Percentiles rank a stretch among this genome's conserved stretches.
These are phyloP conservation scores for Pyrgus malvae DNA, from an alignment of 2,888 invertebrate species.

Conservation along the genomic window DNA sequence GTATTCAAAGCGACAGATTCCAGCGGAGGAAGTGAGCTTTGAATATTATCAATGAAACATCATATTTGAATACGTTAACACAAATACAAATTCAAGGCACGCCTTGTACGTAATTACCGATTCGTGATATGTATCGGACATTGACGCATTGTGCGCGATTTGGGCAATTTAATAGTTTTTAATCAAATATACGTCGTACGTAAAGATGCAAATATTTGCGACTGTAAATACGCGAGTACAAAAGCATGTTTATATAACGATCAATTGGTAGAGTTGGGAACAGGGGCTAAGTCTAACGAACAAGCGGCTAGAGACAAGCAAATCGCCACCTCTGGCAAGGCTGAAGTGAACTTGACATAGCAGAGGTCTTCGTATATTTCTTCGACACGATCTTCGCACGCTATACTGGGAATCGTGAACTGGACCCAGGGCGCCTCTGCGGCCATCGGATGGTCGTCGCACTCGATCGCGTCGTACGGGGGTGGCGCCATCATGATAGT, in stretches of 20 bases:
- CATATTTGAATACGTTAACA: neutral
- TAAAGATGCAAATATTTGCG: no score
- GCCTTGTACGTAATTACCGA: neutral
- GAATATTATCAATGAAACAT: constrained; percentile 8
- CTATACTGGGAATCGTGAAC: constrained; percentile 84
- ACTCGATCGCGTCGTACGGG: constrained; percentile 43
- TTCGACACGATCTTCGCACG: constrained; percentile 86
- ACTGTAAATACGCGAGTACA: neutral
- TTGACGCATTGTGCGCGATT: neutral
- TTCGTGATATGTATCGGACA: neutral
- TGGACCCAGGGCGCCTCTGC: constrained; percentile 83
- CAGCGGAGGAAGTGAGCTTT: constrained; percentile 7
- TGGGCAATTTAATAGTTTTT: neutral
- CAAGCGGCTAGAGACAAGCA: constrained; percentile 23
- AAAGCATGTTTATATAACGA: neutral
- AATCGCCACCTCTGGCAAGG: constrained; percentile 84
- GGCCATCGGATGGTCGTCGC: constrained; percentile 52
- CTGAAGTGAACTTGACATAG: constrained; percentile 90
- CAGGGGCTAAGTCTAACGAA: neutral
- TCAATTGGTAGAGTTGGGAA: neutral
- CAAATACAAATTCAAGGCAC: neutral
- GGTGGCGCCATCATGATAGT: constrained; percentile 53
- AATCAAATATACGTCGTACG: no score
- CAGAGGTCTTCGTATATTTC: constrained; percentile 94
- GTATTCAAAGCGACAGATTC: constrained; percentile 16